Conservation (phyloP, 1,140 invertebrate genomes). For the Stegodyphus dumicola region DNA sequence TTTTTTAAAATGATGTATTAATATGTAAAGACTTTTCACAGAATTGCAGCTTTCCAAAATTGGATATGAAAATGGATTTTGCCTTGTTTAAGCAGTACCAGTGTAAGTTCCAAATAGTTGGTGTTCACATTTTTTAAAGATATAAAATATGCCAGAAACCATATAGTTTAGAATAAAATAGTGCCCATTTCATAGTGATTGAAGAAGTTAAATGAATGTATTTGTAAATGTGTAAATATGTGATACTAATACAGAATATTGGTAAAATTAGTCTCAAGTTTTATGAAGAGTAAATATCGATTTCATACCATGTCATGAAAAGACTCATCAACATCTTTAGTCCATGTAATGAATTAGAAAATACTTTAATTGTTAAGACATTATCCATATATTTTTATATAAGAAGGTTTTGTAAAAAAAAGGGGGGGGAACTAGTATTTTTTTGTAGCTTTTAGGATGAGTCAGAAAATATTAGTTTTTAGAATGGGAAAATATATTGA, state of each 20-base stretch:
- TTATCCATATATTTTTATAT: constrained; percentile 29
- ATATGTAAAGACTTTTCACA: neutral
- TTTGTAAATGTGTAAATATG: constrained; percentile 12
- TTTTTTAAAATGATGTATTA: constrained; percentile 23
- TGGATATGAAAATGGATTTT: constrained; percentile 45
- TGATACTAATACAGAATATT: neutral
- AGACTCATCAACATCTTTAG: constrained; percentile 9
- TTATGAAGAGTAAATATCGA: neutral
- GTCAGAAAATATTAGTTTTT: neutral
- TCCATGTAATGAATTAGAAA: neutral
- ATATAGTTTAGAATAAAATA: neutral
- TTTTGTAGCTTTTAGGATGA: constrained; percentile 2
- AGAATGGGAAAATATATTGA: neutral
- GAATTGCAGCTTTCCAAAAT: neutral
- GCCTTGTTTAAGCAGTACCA: constrained; percentile 16
- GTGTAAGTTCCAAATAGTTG: neutral
- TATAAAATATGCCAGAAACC: neutral
- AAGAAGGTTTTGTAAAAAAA: constrained; percentile 7
- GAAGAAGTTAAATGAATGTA: no score
- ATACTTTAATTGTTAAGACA: neutral
- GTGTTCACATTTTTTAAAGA: neutral
- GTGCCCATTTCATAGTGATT: neutral
- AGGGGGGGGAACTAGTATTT: neutral
- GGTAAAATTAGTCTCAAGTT: neutral
- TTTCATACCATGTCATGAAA: neutral